phyloP scores from a whole-genome alignment of 2,888 invertebrate genomes.

The Frankliniella intonsa region DNA sequence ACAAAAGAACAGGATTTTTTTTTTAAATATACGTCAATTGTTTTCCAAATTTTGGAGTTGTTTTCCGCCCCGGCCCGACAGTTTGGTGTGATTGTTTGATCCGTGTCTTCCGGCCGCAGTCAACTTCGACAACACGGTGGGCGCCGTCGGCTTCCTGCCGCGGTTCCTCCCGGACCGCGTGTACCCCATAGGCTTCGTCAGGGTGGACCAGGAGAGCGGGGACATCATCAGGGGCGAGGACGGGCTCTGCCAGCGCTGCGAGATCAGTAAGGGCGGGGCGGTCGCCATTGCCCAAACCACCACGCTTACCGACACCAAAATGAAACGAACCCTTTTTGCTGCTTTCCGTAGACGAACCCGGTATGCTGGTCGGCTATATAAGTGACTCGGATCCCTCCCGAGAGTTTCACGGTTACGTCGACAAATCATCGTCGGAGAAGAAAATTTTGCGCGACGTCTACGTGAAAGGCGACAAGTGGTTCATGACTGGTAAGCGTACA shows the following conservation, averaged over 20 bases:
- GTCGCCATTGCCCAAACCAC: too few species aligned
- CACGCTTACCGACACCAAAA: too few species aligned
- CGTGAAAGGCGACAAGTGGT: constrained; percentile 78
- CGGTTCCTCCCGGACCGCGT: constrained; percentile 53
- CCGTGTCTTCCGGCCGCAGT: constrained; percentile 51
- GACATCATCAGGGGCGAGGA: constrained; percentile 55
- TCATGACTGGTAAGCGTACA: constrained; percentile 62
- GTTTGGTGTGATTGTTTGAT: too few species aligned
- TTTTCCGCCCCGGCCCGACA: too few species aligned
- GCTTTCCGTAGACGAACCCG: constrained; percentile 63
- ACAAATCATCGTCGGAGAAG: constrained; percentile 71
- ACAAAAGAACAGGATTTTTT: too few species aligned
- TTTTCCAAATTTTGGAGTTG: too few species aligned
- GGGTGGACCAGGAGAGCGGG: constrained; percentile 61
- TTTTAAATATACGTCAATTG: too few species aligned
- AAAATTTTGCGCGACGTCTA: constrained; percentile 81
- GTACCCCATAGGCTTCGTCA: constrained; percentile 65
- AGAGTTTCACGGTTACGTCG: constrained; percentile 68
- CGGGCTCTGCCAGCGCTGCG: constrained; percentile 68
- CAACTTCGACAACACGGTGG: constrained; percentile 80
- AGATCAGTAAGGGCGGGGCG: constrained; percentile 52
- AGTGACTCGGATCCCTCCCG: constrained; percentile 57
- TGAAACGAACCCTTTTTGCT: too few species aligned
- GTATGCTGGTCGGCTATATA: constrained; percentile 74
- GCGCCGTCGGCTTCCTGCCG: constrained; percentile 88